Percentiles rank a stretch among this genome's conserved stretches.
Evolutionary conservation across 2,797 vertebrate species (phyloP).

Genomic region (Halcyon badia): DNA sequence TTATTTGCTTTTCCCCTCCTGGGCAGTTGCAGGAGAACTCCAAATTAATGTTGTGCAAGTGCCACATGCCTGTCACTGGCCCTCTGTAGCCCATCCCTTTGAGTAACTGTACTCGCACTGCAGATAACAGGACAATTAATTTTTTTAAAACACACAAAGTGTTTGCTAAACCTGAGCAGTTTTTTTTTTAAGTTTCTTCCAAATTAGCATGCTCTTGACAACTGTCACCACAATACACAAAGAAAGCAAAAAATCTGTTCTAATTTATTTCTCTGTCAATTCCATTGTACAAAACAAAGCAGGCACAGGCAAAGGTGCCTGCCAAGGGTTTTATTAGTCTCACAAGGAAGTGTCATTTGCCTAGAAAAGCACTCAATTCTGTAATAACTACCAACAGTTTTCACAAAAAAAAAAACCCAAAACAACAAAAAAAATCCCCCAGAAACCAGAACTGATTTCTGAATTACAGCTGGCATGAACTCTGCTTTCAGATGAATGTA

Average conservation of each 20-base stretch:
- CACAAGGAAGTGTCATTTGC: neutral
- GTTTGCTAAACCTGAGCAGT: neutral
- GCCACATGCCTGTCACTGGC: neutral
- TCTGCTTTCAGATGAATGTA: neutral
- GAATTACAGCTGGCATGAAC: neutral
- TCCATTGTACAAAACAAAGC: neutral
- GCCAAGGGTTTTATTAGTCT: neutral
- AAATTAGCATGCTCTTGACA: neutral
- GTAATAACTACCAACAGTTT: neutral
- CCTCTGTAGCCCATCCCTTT: neutral
- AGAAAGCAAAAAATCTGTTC: neutral
- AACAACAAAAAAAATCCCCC: neutral
- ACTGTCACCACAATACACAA: neutral
- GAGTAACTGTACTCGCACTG: neutral
- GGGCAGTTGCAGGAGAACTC: neutral
- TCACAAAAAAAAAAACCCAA: neutral
- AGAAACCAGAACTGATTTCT: neutral
- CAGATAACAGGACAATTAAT: neutral
- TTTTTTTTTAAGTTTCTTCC: neutral
- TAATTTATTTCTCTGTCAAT: neutral
- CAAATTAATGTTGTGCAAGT: neutral
- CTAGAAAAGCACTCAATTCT: neutral
- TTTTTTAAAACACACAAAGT: neutral
- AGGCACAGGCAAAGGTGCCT: neutral
- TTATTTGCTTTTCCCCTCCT: neutral